Percentiles rank a stretch among this genome's conserved stretches.
These are phyloP conservation scores for Denticeps clupeoides DNA, from an alignment of 2,797 vertebrate species.

Conservation along the genomic window DNA sequence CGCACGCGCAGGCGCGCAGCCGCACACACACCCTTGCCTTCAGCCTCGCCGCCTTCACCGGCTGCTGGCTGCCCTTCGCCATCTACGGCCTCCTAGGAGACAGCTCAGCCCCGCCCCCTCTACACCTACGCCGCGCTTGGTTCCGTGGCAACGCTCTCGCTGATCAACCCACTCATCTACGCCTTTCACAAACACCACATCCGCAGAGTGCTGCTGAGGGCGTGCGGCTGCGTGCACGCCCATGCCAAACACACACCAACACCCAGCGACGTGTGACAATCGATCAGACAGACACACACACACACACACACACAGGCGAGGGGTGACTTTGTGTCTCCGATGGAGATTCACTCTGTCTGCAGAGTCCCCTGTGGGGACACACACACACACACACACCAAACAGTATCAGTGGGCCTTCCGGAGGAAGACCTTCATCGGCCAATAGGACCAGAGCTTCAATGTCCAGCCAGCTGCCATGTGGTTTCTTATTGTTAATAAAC, in stretches of 20 bases:
- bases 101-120: constrained; percentile 59
- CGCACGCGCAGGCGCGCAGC: constrained; percentile 55
- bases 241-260: constrained; percentile 57
- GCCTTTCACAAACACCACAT: constrained; percentile 89
- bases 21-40: constrained; percentile 76
- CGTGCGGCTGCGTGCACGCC: constrained; percentile 68
- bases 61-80: constrained; percentile 90
- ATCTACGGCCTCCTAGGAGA: constrained; percentile 81
- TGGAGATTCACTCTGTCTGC: too few species aligned
- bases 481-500: too few species aligned
- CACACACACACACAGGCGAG: constrained; percentile 37
- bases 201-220: constrained; percentile 75
- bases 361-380: constrained; percentile 18
- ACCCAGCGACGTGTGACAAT: constrained; percentile 75
- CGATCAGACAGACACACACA: constrained; percentile 10
- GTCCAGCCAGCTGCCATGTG: too few species aligned
- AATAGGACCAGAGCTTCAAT: too few species aligned
- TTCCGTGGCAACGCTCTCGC: constrained; percentile 80
- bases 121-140: constrained; percentile 81
- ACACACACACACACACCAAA: not conserved
- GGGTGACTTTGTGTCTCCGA: too few species aligned
- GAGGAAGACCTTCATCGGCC: too few species aligned
- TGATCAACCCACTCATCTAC: constrained; percentile 88
- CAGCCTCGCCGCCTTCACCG: constrained; percentile 78
- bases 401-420: too few species aligned